Conservation (phyloP, 2,888 invertebrate species). For the Neelides folsomi region DNA sequence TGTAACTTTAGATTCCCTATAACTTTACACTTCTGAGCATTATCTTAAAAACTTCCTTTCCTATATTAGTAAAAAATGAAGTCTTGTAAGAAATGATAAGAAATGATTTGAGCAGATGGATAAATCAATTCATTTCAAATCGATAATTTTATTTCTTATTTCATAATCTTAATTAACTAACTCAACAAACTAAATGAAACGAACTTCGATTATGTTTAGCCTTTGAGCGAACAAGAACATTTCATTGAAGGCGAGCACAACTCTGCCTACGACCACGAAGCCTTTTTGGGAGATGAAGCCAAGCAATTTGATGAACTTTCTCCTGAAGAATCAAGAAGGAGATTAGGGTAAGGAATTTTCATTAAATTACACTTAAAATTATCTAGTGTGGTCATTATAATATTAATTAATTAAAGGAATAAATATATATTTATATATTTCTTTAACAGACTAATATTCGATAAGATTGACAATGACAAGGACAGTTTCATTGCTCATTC, state of each 20-base stretch:
- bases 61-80: too few relatives aligned
- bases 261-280: conserved; percentile 88
- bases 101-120: too few relatives aligned
- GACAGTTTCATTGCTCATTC: conserved; percentile 70
- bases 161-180: too few relatives aligned
- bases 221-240: conserved; percentile 65
- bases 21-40: too few relatives aligned
- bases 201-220: conserved; percentile 40
- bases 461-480: conserved; percentile 76
- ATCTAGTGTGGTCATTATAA: neutral
- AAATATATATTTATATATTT: conserved; percentile 35
- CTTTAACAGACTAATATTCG: conserved; percentile 78
- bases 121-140: too few relatives aligned
- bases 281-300: conserved; percentile 89
- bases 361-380: conserved; percentile 4
- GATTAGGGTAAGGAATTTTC: conserved; percentile 52
- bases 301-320: conserved; percentile 84
- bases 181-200: too few relatives aligned
- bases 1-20: too few relatives aligned
- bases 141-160: too few relatives aligned
- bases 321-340: conserved; percentile 85
- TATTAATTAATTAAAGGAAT: neutral
- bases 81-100: too few relatives aligned
- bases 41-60: too few relatives aligned
- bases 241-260: conserved; percentile 69